Conservation (phyloP, 2,113 vertebrate genomes). For the Aplodontia rufa region DNA sequence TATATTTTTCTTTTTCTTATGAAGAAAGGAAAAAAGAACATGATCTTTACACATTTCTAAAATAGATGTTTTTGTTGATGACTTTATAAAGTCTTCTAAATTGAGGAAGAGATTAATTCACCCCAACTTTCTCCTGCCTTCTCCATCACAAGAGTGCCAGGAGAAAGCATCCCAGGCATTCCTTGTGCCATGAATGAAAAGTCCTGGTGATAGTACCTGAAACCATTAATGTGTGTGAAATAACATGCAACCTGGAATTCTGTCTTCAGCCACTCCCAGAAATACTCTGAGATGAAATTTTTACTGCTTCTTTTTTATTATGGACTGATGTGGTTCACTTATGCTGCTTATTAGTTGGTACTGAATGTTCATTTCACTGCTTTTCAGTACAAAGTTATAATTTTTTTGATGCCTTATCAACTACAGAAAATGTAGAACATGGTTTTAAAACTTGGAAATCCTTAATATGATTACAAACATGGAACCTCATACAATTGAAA, state of each 20-base stretch:
- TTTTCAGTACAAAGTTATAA: constrained; percentile 56
- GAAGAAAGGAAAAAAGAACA: constrained; percentile 40
- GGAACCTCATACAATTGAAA: constrained; percentile 48
- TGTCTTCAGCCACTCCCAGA: background rate
- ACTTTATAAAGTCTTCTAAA: background rate
- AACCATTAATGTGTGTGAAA: background rate
- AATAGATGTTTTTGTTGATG: constrained; percentile 40
- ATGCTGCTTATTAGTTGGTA: background rate
- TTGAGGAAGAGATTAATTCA: constrained; percentile 13
- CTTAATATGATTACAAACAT: background rate
- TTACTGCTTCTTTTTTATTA: background rate
- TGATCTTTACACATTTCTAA: constrained; percentile 25
- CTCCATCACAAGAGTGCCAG: background rate
- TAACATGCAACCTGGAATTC: background rate
- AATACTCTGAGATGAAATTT: background rate
- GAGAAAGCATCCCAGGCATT: background rate
- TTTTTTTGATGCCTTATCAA: constrained; percentile 60
- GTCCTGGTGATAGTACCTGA: background rate
- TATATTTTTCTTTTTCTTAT: constrained; percentile 56
- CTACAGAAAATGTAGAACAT: constrained; percentile 9
- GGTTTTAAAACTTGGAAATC: constrained; percentile 51
- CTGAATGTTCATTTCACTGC: constrained; percentile 34
- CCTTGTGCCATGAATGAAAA: background rate
- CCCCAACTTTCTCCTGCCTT: background rate
- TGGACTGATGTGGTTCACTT: background rate